phyloP scores from a whole-genome alignment of 2,113 vertebrate species.

The Semnornis frantzii region DNA sequence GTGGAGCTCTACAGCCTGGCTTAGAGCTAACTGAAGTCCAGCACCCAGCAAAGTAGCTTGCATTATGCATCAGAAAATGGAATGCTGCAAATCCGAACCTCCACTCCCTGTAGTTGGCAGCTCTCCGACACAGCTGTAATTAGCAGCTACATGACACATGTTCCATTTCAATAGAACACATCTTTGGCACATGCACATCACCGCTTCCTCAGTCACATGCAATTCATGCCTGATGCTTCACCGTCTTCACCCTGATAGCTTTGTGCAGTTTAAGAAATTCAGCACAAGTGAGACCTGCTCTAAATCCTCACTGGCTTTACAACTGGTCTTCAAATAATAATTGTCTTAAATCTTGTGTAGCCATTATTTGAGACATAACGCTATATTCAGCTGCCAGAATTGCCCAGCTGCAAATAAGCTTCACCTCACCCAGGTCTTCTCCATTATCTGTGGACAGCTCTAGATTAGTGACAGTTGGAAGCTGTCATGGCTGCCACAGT shows the following conservation, averaged over 20 bases:
- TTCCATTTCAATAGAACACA: neutral
- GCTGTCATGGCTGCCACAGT: rapidly evolving
- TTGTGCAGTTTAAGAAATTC: neutral
- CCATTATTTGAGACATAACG: neutral
- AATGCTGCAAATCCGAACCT: neutral
- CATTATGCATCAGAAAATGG: neutral
- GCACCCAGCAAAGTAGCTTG: neutral
- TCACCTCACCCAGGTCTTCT: neutral
- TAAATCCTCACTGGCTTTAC: neutral
- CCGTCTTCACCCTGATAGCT: neutral
- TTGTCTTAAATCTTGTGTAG: neutral
- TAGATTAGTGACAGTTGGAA: neutral
- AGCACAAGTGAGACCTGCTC: neutral
- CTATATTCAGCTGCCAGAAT: neutral
- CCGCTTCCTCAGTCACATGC: neutral
- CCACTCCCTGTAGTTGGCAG: neutral
- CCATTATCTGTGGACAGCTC: rapidly evolving
- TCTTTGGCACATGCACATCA: neutral
- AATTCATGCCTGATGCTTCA: neutral
- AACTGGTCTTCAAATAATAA: neutral
- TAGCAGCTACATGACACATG: neutral
- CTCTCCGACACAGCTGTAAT: neutral
- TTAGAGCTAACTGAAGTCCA: neutral
- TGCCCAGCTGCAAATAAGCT: neutral
- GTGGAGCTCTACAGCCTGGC: neutral